Evolutionary conservation across 2,888 invertebrate genomes (phyloP).

Genomic region (Ischnus inquisitorius): DNA sequence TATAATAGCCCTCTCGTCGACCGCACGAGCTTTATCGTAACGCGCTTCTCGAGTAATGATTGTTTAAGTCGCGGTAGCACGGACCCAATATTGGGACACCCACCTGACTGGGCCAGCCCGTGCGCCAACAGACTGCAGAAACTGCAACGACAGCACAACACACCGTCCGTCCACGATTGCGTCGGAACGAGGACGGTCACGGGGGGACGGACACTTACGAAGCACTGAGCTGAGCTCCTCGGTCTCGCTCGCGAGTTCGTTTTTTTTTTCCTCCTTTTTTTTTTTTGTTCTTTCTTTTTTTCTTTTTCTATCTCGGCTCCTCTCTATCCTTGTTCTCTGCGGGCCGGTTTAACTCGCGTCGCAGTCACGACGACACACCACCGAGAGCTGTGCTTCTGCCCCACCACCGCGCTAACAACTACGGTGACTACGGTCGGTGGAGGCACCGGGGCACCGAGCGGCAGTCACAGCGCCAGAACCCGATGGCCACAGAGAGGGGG

Average conservation of each 20-base stretch:
- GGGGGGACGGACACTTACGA: slow-evolving; percentile 69
- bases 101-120: slow-evolving; percentile 56
- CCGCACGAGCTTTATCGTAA: neutral
- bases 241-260: slow-evolving; percentile 48
- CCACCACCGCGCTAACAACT: slow-evolving; percentile 55
- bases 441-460: slow-evolving; percentile 54
- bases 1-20: slow-evolving; percentile 3
- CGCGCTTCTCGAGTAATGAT: neutral
- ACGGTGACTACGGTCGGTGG: slow-evolving; percentile 36
- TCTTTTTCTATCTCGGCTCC: slow-evolving; percentile 37
- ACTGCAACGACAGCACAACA: slow-evolving; percentile 62
- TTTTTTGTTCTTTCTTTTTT: slow-evolving; percentile 51
- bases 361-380: slow-evolving; percentile 36
- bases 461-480: slow-evolving; percentile 54
- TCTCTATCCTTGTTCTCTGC: slow-evolving; percentile 54
- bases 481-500: slow-evolving; percentile 34
- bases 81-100: slow-evolving; percentile 46
- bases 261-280: neutral
- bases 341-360: slow-evolving; percentile 51
- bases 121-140: slow-evolving; percentile 48
- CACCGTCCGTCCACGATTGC: slow-evolving; percentile 65
- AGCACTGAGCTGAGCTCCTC: slow-evolving; percentile 61
- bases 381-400: slow-evolving; percentile 53
- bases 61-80: slow-evolving; percentile 13
- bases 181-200: slow-evolving; percentile 68